Evolutionary conservation across 1,140 invertebrate genomes (phyloP).

Genomic region (Centruroides sculpturatus): DNA sequence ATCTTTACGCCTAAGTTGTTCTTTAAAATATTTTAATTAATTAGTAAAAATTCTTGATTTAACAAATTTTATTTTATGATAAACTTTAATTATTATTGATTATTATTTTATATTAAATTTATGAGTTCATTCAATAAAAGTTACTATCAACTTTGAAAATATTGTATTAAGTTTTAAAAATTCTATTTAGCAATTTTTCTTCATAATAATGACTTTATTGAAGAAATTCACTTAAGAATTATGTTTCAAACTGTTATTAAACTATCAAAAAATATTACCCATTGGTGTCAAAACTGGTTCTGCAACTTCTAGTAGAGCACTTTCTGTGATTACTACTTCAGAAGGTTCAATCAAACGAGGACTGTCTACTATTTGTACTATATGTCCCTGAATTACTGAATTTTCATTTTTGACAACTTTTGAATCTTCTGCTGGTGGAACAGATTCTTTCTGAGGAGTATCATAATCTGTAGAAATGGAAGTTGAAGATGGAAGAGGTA

Average conservation of each 20-base stretch:
- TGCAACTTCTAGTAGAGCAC: conserved; percentile 50
- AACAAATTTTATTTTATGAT: too few species aligned
- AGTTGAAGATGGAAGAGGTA: too few species aligned
- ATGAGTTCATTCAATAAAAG: too few species aligned
- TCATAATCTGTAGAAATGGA: too few species aligned
- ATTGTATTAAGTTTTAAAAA: background rate
- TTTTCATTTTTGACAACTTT: too few species aligned
- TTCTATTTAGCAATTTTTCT: background rate
- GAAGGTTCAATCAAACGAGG: conserved; percentile 59
- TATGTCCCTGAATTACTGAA: conserved; percentile 2
- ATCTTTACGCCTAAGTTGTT: conserved; percentile 54
- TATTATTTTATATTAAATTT: too few species aligned
- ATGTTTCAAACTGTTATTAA: background rate
- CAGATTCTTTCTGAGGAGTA: too few species aligned
- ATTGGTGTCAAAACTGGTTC: conserved; percentile 62
- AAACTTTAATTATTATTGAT: too few species aligned
- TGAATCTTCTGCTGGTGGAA: too few species aligned
- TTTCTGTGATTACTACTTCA: conserved; percentile 56
- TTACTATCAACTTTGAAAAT: conserved; percentile 1
- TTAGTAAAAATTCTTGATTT: too few species aligned
- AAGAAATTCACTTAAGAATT: too few species aligned
- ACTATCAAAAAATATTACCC: conserved; percentile 35
- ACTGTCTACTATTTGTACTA: conserved; percentile 34
- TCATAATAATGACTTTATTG: background rate
- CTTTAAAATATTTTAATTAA: conserved; percentile 25